A percentile compares a stretch with the other conserved stretches of the same genome.
These are phyloP conservation scores for Spongia lamella DNA, from an alignment of 37 sponge, comb jelly and placozoan genomes.

Conservation along the genomic window DNA sequence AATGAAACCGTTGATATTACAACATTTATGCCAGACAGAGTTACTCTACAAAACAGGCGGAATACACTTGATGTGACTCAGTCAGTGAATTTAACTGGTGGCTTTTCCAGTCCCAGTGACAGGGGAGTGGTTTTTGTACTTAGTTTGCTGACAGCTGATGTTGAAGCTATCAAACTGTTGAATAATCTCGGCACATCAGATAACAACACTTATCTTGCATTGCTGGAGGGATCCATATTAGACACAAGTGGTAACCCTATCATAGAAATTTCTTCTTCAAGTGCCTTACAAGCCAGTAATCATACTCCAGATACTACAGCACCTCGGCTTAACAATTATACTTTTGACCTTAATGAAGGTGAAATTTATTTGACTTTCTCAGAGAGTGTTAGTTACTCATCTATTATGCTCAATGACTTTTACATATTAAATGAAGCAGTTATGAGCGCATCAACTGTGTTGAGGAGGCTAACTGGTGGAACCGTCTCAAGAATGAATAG, in stretches of 20 bases:
- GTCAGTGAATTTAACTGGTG: slow-evolving; percentile 49
- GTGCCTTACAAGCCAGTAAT: slow-evolving; percentile 25
- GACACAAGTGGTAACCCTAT: slow-evolving; percentile 78
- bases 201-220: slow-evolving; percentile 57
- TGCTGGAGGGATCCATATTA: slow-evolving; percentile 37
- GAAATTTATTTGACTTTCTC: slow-evolving; percentile 56
- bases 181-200: slow-evolving; percentile 44
- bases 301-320: slow-evolving; percentile 56
- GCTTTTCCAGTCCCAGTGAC: slow-evolving; percentile 27
- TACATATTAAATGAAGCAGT: slow-evolving; percentile 46
- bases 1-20: slow-evolving; percentile 75
- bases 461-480: slow-evolving; percentile 16
- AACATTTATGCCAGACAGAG: slow-evolving; percentile 19
- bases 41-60: slow-evolving; percentile 52
- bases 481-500: slow-evolving; percentile 34
- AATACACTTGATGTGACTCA: slow-evolving; percentile 11
- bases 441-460: background rate
- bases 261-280: background rate
- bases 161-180: slow-evolving; percentile 65
- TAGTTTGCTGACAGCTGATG: slow-evolving; percentile 31
- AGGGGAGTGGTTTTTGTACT: slow-evolving; percentile 55
- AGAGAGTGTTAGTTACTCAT: slow-evolving; percentile 61
- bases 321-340: slow-evolving; percentile 63
- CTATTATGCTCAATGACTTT: slow-evolving; percentile 39
- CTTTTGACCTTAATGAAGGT: slow-evolving; percentile 69